Base-by-base conservation (phyloP, 2,113 vertebrate genomes). In the Lasiurus cinereus region DNA sequence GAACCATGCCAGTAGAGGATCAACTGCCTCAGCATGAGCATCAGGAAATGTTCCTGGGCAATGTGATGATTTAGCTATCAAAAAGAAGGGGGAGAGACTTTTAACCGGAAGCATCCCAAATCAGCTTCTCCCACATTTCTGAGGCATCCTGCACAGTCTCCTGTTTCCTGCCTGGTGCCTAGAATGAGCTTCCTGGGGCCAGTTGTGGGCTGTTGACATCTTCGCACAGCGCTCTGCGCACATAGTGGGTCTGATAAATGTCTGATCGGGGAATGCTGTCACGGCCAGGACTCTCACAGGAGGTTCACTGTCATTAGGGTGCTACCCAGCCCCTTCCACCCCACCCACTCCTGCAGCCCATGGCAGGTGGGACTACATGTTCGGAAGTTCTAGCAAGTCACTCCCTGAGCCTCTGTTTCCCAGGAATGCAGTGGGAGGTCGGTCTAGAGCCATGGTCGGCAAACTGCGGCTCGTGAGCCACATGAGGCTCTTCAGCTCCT, bases 171-270 rank as follows among this genome's bases (percentile, higher is more conserved):
- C 36, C 54, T 0, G 1, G 11, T 39, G 36, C 76, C 4, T 19
- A 67, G 83, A 83, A 0, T 12, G 87, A 87, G 69, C 88, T 83
- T 66, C 84, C 56, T 21, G n/a, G 72, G 76, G 18, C 79, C 80
- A 80, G 80, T 21, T 39, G 43, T 33, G 64, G 6, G 22, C 13
- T 18, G 0, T 85, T 82, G 83, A 86, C 33, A 73, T 83, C 92
- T 88, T 52, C 50, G 16, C 62, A 21, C 33, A 29, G 69, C 11
- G 56, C 48, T 83, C 0, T 52, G 70, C 66, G 84, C 39, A 83
- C 46, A 46, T n/a, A 8, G 74, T 21, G 59, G 76, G n/a, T 3
- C 83, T 83, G 80, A 92, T 84, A 50, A 93, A 95, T 95, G 90
- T 89, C 59, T 87, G 74, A 90, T 94, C 84, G 43, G 56, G 22